Conservation (phyloP, 2,113 vertebrate species). For the Sus scrofa region DNA sequence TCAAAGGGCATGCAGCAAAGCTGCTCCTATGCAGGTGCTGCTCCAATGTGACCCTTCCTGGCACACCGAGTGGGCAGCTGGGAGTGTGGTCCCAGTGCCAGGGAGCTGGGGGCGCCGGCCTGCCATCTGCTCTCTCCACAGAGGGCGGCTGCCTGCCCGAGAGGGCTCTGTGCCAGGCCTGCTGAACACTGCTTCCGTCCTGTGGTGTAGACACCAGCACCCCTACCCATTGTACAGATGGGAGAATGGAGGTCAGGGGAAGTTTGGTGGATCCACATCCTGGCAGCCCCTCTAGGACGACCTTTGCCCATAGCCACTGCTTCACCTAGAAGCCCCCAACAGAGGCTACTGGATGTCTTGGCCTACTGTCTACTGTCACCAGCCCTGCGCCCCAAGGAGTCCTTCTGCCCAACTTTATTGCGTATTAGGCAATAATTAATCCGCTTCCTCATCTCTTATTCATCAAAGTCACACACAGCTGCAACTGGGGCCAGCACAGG, state of each 20-base stretch:
- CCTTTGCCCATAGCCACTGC: background rate
- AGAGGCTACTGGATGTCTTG: background rate
- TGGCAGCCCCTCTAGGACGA: background rate
- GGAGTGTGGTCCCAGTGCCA: conserved; percentile 65
- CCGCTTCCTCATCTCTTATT: conserved; percentile 63
- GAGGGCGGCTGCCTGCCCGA: conserved; percentile 61
- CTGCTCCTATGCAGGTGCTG: background rate
- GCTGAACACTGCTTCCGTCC: background rate
- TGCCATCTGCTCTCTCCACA: conserved; percentile 72
- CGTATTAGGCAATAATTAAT: conserved; percentile 48
- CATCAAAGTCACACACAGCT: conserved; percentile 64
- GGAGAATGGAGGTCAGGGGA: background rate
- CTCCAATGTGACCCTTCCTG: conserved; percentile 45
- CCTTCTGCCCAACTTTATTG: conserved; percentile 30
- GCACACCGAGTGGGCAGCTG: conserved; percentile 50
- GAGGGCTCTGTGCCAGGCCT: conserved; percentile 18
- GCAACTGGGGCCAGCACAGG: background rate
- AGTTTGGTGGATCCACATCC: background rate
- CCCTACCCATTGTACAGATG: conserved; percentile 27
- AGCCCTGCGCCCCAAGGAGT: background rate
- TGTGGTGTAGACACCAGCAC: background rate
- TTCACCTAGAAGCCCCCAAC: background rate
- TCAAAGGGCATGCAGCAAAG: background rate
- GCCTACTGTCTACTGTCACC: background rate
- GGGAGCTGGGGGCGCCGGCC: conserved; percentile 19